Conservation (phyloP, 1,140 invertebrate genomes). For the Uloborus diversus region DNA sequence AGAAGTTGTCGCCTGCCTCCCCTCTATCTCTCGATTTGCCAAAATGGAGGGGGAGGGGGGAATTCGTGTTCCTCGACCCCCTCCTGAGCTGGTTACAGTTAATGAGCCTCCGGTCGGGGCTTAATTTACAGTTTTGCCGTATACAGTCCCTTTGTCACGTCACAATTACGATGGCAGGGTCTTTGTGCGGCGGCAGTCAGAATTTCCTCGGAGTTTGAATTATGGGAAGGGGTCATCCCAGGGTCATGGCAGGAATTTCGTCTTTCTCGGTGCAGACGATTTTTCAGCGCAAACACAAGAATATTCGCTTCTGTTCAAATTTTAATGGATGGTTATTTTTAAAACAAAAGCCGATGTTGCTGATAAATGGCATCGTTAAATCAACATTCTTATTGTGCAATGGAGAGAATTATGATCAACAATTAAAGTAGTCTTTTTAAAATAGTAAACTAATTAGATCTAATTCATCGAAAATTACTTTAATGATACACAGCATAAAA, state of each 20-base stretch:
- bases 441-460: no score
- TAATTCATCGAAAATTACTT: no score
- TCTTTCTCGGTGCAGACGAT: background rate
- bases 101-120: slow-evolving; percentile 32
- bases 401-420: no score
- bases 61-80: background rate
- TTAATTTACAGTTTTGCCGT: slow-evolving; percentile 41
- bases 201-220: slow-evolving; percentile 1
- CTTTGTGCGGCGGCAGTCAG: background rate
- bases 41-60: background rate
- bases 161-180: slow-evolving; percentile 1
- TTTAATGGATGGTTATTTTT: background rate
- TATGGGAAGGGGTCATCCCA: slow-evolving; percentile 1
- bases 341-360: no score
- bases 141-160: slow-evolving; percentile 14
- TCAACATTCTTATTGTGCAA: no score
- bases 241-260: slow-evolving; percentile 6
- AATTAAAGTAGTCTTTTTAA: no score
- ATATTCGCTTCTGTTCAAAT: no score
- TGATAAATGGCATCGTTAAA: no score
- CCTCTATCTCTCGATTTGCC: background rate
- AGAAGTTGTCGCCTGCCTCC: background rate
- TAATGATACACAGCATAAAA: no score
- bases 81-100: background rate
- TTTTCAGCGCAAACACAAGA: no score